A percentile compares a stretch with the other conserved stretches of the same genome.
Conservation (phyloP, 2,113 vertebrate species). For the Triplophysa siluroides region DNA sequence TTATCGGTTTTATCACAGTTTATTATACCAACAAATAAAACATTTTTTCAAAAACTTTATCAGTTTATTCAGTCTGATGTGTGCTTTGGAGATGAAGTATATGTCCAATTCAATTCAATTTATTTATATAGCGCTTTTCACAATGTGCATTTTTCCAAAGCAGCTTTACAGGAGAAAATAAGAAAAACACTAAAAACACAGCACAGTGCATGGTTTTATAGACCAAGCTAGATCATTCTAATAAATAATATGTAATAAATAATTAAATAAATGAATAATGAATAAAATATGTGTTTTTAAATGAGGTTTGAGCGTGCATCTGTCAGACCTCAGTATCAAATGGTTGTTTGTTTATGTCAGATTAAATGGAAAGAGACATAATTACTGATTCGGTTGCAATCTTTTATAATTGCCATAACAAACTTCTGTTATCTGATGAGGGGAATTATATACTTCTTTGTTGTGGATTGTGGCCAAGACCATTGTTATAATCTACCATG, state of each 20-base stretch:
- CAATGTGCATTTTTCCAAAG: no score
- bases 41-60: no score
- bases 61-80: neutral
- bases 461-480: neutral
- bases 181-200: no score
- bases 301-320: neutral
- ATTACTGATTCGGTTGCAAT: constrained; percentile 5
- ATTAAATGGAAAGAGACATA: neutral
- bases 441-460: neutral
- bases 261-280: no score
- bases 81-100: neutral
- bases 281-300: neutral
- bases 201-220: no score
- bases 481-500: neutral
- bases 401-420: neutral
- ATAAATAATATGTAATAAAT: no score
- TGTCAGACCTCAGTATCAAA: neutral
- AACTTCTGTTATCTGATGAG: neutral
- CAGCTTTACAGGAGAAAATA: no score
- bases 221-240: no score
- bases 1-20: neutral
- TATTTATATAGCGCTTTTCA: no score
- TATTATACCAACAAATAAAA: neutral
- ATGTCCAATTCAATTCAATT: no score
- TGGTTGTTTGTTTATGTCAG: neutral